These are phyloP conservation scores for Drepana arcuata DNA, from an alignment of 1,140 invertebrate species.

Conservation along the genomic window DNA sequence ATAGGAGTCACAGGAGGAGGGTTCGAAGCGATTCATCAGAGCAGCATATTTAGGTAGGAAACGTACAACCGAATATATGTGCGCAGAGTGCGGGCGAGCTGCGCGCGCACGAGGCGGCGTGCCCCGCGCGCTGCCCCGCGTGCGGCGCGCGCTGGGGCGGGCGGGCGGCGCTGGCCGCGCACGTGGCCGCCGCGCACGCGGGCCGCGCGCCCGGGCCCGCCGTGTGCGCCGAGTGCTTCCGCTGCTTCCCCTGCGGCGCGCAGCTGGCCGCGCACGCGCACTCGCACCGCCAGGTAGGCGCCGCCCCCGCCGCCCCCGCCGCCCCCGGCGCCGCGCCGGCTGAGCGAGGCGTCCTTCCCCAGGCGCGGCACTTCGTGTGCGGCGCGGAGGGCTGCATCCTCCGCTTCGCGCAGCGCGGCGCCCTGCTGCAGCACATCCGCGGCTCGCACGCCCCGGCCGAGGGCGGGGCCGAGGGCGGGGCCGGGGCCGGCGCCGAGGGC, in stretches of 20 bases:
- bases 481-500: too few relatives aligned
- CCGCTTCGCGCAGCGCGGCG: conserved; percentile 34
- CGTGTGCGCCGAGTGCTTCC: conserved; percentile 38
- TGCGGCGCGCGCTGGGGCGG: conserved; percentile 18
- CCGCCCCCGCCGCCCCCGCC: too few relatives aligned
- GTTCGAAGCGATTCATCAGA: too few relatives aligned
- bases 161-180: conserved; percentile 25
- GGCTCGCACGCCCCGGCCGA: neutral
- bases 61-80: neutral
- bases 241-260: conserved; percentile 10
- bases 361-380: conserved; percentile 45
- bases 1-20: too few relatives aligned
- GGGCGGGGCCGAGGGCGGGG: too few relatives aligned
- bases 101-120: conserved; percentile 26
- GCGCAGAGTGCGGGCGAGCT: conserved; percentile 18
- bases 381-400: conserved; percentile 52
- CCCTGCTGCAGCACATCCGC: conserved; percentile 8
- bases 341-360: too few relatives aligned
- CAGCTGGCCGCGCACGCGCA: conserved; percentile 32
- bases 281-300: conserved; percentile 38
- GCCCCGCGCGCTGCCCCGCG: conserved; percentile 24
- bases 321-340: too few relatives aligned
- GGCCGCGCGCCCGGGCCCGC: conserved; percentile 9
- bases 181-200: conserved; percentile 21
- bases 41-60: neutral